A percentile compares a stretch with the other conserved stretches of the same genome.
Conservation (phyloP, 1,140 invertebrate species). For the Pemphigus obesinymphae region DNA sequence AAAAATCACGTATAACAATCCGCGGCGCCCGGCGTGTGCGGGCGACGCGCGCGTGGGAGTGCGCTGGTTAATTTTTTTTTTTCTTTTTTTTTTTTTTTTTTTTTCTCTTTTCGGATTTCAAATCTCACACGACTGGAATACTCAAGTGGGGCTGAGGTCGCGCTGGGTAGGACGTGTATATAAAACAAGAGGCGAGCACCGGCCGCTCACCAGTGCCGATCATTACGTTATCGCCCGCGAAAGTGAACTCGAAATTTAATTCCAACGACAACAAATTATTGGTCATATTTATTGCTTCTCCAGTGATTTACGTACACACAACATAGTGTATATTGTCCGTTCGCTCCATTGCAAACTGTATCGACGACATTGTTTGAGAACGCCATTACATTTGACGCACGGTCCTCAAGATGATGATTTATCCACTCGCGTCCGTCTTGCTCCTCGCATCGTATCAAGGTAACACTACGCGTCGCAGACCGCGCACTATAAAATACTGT, state of each 20-base stretch:
- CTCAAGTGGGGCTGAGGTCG: conserved; percentile 40
- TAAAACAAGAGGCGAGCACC: conserved; percentile 34
- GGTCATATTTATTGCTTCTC: not conserved
- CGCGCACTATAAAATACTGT: too few relatives aligned
- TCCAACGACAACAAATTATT: not conserved
- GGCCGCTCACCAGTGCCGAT: conserved; percentile 38
- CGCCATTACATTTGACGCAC: not conserved
- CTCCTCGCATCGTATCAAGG: conserved; percentile 14
- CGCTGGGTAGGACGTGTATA: conserved; percentile 29
- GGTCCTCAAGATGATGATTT: conserved; percentile 14
- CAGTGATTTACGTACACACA: not conserved
- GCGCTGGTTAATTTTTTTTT: not conserved
- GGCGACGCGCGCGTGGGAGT: not conserved
- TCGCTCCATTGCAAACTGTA: too few relatives aligned
- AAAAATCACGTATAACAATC: conserved; percentile 38
- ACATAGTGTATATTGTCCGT: too few relatives aligned
- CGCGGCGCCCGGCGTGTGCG: not conserved
- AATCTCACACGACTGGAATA: conserved; percentile 31
- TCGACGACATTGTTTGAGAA: too few relatives aligned
- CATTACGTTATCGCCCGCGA: conserved; percentile 18
- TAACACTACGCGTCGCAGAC: not conserved
- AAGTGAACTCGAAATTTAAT: conserved; percentile 14
- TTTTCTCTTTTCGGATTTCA: conserved; percentile 13
- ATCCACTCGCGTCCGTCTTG: conserved; percentile 7
- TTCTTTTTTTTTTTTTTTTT: conserved; percentile 11